Conservation (phyloP, 2,797 vertebrate genomes). For the Momotus momota region DNA sequence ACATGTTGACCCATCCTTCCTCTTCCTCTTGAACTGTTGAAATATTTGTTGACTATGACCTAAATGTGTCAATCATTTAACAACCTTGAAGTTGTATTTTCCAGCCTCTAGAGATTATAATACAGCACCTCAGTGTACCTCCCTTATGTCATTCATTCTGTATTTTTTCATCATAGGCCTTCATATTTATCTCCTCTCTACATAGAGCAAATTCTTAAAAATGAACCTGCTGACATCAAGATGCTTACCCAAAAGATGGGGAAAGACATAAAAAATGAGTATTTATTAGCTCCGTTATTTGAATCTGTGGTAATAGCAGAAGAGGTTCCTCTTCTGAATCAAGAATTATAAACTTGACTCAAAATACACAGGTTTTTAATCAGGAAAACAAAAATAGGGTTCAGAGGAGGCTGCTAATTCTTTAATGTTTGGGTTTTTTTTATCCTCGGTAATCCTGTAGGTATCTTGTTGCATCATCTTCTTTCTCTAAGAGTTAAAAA, state of each 20-base stretch:
- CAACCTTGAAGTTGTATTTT: not conserved
- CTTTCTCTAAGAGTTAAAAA: not conserved
- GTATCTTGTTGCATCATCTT: not conserved
- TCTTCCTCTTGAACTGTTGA: constrained; percentile 6
- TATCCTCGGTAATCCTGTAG: not conserved
- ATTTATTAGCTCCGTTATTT: not conserved
- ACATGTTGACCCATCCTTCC: not conserved
- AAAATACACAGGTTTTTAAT: not conserved
- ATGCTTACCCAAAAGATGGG: not conserved
- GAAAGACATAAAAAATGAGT: not conserved
- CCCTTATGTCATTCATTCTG: not conserved
- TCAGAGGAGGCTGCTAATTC: not conserved
- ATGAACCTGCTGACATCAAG: not conserved
- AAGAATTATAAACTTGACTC: not conserved
- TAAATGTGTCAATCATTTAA: constrained; percentile 16
- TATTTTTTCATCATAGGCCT: not conserved
- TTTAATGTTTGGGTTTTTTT: not conserved
- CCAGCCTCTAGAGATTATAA: not conserved
- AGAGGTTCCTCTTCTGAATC: not conserved
- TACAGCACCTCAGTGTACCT: not conserved
- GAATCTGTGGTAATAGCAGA: not conserved
- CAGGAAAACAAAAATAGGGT: not conserved
- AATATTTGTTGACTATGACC: constrained; percentile 37
- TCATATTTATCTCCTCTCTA: not conserved
- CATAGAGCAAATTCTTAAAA: not conserved